phyloP scores from a whole-genome alignment of 1,140 invertebrate genomes.

The Cyclargus thomasi region DNA sequence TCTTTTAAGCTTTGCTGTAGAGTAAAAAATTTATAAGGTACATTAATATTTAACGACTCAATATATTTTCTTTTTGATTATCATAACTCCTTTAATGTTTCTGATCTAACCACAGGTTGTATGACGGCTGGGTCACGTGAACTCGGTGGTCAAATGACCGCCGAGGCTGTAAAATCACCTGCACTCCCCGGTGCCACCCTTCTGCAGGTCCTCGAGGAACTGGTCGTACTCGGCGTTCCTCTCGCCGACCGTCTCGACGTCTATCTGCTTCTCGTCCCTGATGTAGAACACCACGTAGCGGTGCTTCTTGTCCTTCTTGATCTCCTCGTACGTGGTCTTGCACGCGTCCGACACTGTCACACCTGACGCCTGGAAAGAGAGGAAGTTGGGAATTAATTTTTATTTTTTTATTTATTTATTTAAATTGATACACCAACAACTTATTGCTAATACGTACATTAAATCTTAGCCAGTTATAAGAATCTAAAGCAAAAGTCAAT shows the following conservation, averaged over 20 bases:
- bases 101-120: neutral
- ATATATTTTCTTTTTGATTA: too few species aligned
- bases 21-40: too few species aligned
- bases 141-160: neutral
- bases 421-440: too few species aligned
- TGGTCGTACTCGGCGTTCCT: slow-evolving; percentile 91
- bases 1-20: too few species aligned
- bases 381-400: neutral
- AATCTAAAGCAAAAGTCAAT: too few species aligned
- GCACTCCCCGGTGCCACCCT: slow-evolving; percentile 91
- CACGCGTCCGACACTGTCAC: slow-evolving; percentile 95
- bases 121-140: neutral
- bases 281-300: slow-evolving; percentile 97
- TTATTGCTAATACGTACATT: too few species aligned
- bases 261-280: slow-evolving; percentile 95
- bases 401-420: too few species aligned
- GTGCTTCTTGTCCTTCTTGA: slow-evolving; percentile 98
- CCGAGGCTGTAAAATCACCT: slow-evolving; percentile 67
- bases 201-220: slow-evolving; percentile 93
- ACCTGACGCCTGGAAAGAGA: slow-evolving; percentile 88
- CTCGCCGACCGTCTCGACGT: slow-evolving; percentile 90
- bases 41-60: too few species aligned
- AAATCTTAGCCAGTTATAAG: too few species aligned
- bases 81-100: too few species aligned
- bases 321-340: slow-evolving; percentile 96